Conservation (phyloP, 2,888 invertebrate genomes). For the Calameuta filiformis region DNA sequence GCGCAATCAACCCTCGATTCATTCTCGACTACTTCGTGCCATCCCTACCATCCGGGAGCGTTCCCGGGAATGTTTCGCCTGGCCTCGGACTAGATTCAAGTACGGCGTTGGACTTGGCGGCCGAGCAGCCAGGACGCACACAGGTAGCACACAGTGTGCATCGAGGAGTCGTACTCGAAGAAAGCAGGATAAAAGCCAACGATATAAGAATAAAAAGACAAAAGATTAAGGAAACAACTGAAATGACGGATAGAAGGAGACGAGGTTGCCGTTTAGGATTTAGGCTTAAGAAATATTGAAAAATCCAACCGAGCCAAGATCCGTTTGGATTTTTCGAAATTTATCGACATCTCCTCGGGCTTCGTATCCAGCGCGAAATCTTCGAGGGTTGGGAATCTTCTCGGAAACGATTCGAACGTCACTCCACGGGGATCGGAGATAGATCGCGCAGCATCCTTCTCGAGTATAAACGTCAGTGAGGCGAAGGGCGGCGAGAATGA, state of each 20-base stretch:
- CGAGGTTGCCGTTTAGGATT: background rate
- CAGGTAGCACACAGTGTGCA: background rate
- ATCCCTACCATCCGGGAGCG: slow-evolving; percentile 10
- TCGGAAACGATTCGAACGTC: slow-evolving; percentile 3
- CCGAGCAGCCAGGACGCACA: slow-evolving; percentile 1
- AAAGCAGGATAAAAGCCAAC: slow-evolving; percentile 19
- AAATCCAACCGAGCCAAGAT: background rate
- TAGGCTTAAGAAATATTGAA: background rate
- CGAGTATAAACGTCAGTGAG: background rate
- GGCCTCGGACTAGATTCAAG: slow-evolving; percentile 12
- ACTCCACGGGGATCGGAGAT: background rate
- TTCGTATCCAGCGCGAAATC: background rate
- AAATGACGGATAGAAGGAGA: slow-evolving; percentile 8
- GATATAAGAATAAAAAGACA: slow-evolving; percentile 16
- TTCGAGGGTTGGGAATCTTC: background rate
- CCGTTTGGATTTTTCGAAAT: background rate
- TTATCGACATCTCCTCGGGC: background rate
- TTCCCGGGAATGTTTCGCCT: slow-evolving; percentile 12
- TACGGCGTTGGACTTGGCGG: background rate
- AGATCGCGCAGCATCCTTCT: background rate
- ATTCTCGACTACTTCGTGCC: slow-evolving; percentile 14
- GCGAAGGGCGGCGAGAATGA: background rate
- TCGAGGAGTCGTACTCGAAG: background rate
- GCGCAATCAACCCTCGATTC: slow-evolving; percentile 13
- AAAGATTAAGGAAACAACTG: slow-evolving; percentile 16